Evolutionary conservation across 1,140 invertebrate species (phyloP).

Genomic region (Eueides isabella): DNA sequence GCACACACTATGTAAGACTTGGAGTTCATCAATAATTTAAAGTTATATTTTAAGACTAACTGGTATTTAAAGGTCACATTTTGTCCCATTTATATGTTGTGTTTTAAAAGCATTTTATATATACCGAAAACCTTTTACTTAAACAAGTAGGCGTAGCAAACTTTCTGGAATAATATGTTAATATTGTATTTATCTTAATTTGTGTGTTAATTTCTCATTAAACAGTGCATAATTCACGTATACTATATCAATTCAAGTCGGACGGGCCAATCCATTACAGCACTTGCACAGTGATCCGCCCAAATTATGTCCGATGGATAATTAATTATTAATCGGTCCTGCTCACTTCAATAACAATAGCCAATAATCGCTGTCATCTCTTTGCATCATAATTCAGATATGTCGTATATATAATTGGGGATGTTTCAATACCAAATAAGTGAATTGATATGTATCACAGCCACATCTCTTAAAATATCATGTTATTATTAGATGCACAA

Average conservation of each 20-base stretch:
- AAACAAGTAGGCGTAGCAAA: background rate
- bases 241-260: conserved; percentile 49
- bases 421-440: background rate
- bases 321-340: conserved; percentile 77
- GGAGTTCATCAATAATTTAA: background rate
- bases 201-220: background rate
- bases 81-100: too few species aligned
- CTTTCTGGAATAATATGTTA: too few species aligned
- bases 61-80: too few species aligned
- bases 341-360: conserved; percentile 75
- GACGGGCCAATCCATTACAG: conserved; percentile 60
- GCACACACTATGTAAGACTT: too few species aligned
- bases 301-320: conserved; percentile 80
- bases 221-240: conserved; percentile 30
- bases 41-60: too few species aligned
- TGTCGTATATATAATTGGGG: background rate
- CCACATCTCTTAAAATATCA: background rate
- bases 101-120: too few species aligned
- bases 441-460: background rate
- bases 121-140: background rate
- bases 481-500: background rate
- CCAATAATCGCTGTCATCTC: conserved; percentile 52
- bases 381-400: conserved; percentile 20
- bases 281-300: conserved; percentile 61
- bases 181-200: background rate